Evolutionary conservation across 2,797 vertebrate species (phyloP), one percentile per base, ranked within the genome.

Genomic region (Ctenopoma multispine): DNA sequence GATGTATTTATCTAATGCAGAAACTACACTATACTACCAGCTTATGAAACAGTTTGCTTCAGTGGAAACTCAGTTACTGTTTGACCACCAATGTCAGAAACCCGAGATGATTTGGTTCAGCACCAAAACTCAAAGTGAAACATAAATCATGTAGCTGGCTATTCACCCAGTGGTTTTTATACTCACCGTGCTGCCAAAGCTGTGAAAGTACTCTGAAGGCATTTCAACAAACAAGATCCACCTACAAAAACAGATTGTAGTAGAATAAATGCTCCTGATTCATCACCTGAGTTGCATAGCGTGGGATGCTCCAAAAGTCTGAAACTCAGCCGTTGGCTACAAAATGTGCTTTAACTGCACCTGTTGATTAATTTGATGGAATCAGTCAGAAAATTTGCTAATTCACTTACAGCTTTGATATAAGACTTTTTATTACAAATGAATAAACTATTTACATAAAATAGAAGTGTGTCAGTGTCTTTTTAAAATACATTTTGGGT

Each of bases 151-250:
- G 54, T 61, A 62, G 36, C 34, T 71, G 77, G 64, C 83, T 77
- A 68, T 79, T 70, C 69, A 81, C 48, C 61, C 57, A 10, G 60
- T 81, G 79, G 56, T 66, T 72, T 80, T 74, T 56, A 60, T 34
- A 24, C 24, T 58, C 38, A 46, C 12, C 1, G 1, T 29, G 15
- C 40, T 76, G 31, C 49, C 31, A 75, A 65, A 54, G 21, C 21
- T 62, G n/a, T 40, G 43, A 72, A 65, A 57, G 23, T 23, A 48
- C 36, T 36, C 31, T 53, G 43, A 51, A 60, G 36, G 23, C 51
- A 58, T 23, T 69, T 70, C 38, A 68, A 56, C 29, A 59, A 75
- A 62, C 40, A 57, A 38, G 8, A 51, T 24, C 63, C 51, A 68
- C 76, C 63, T 24, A 68, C 66, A 71, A 50, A 72, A 59, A 59